These are phyloP conservation scores for Neopipo cinnamomea DNA, from an alignment of 2,113 vertebrate species.

Conservation along the genomic window DNA sequence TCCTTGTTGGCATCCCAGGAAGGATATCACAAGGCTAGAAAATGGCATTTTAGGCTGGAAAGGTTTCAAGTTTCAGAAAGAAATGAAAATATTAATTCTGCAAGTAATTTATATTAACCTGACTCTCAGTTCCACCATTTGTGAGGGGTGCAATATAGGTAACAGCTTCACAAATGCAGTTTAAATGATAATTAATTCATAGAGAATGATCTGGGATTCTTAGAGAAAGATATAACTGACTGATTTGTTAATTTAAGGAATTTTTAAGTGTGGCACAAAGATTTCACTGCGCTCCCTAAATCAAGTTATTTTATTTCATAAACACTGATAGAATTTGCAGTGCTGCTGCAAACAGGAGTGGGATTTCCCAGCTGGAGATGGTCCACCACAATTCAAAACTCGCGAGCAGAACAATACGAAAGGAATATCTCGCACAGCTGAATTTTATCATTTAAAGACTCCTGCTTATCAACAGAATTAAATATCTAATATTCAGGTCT, in stretches of 20 bases:
- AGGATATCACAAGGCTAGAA: neutral
- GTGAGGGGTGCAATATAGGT: neutral
- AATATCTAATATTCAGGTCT: neutral
- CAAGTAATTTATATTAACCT: neutral
- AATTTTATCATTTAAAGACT: neutral
- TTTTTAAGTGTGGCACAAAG: neutral
- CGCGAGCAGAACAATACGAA: neutral
- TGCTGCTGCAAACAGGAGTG: neutral
- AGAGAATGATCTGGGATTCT: neutral
- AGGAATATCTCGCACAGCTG: neutral
- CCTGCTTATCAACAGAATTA: neutral
- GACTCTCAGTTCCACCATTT: neutral
- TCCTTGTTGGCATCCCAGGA: neutral
- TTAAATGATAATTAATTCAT: neutral
- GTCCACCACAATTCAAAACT: neutral
- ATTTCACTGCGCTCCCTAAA: neutral
- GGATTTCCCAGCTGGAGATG: neutral
- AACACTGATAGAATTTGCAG: neutral
- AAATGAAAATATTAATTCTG: neutral
- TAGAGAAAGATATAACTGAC: neutral
- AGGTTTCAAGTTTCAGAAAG: neutral
- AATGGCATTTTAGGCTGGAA: neutral
- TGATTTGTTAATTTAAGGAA: neutral
- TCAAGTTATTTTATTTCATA: neutral
- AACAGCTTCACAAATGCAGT: neutral